phyloP scores from a whole-genome alignment of 2,797 vertebrate genomes.

The Falco concolor region DNA sequence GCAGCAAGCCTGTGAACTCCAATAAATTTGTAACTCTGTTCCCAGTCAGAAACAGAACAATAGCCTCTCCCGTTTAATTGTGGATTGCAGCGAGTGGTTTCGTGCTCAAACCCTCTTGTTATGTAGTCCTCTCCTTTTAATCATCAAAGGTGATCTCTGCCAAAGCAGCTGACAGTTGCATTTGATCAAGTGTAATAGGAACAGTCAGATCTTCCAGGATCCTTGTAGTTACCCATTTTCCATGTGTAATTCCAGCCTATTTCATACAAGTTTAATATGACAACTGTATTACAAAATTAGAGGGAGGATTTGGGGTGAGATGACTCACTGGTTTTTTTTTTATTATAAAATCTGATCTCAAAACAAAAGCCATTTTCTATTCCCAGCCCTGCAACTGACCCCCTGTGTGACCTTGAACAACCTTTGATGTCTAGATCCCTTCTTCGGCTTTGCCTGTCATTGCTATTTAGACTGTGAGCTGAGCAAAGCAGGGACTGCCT shows the following conservation, averaged over 20 bases:
- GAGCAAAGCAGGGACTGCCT: not conserved
- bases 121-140: slow-evolving; percentile 68
- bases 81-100: slow-evolving; percentile 35
- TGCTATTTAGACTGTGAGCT: not conserved
- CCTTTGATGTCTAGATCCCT: slow-evolving; percentile 7
- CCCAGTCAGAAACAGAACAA: slow-evolving; percentile 65
- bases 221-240: slow-evolving; percentile 66
- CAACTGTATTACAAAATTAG: slow-evolving; percentile 67
- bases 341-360: slow-evolving; percentile 14
- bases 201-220: slow-evolving; percentile 63
- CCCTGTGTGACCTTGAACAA: slow-evolving; percentile 4
- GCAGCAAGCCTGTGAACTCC: slow-evolving; percentile 57
- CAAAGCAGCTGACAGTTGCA: slow-evolving; percentile 41
- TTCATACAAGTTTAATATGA: slow-evolving; percentile 65
- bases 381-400: not conserved
- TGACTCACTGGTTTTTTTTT: not conserved
- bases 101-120: slow-evolving; percentile 17
- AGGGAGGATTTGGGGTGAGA: slow-evolving; percentile 20
- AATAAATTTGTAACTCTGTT: slow-evolving; percentile 58
- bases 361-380: slow-evolving; percentile 3
- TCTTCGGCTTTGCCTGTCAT: not conserved
- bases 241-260: slow-evolving; percentile 61
- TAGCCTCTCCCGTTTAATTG: slow-evolving; percentile 56
- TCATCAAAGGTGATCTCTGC: slow-evolving; percentile 62
- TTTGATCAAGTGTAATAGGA: slow-evolving; percentile 63